Base-by-base conservation (phyloP, 2,888 invertebrate genomes). In the Mylabris sibirica region DNA sequence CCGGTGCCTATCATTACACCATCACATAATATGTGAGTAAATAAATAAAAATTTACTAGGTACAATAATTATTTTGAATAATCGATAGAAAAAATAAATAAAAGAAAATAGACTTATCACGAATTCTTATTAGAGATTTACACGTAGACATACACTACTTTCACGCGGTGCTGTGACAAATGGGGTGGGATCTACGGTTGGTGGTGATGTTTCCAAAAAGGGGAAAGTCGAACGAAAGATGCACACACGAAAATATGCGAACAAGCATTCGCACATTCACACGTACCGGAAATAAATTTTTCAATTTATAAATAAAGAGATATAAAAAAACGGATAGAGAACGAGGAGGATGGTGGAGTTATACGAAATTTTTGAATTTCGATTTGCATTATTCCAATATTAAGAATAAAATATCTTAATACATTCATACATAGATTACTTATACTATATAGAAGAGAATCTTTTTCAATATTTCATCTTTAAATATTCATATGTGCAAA, bases 241-340 rank as follows among this genome's bases (percentile, higher is more conserved):
- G 68, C 74, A 75, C 75, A 75, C 76, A 75, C 74, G 79, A 77
- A 79, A 78, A 78, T 79, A 75, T 76, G 77, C 79, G 78, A 78
- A 76, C 68, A 74, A 68, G 70, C 76, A 72, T 78, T 79, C 76
- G 76, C 78, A 78, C 78, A 77, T 79, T 78, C 78, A 76, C 78
- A 78, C 77, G 75, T 72, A 74, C 70, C 72, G 72, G 75, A 78
- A 74, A 76, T 77, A 76, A 76, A 74, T 76, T 78, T 76, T 75
- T 75, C 74, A 76, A 74, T 75, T 74, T 49, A 11, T 74, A 75
- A 74, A 76, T 72, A 44, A 44, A 68, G 74, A 72, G 73, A 69
- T 71, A 41, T 59, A 65, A 49, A 68, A 30, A 30, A 30, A 30
- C 4, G 8, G 30, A 30, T 30, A 30, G 30, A 30, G 8, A 30